phyloP scores from a whole-genome alignment of 2,888 invertebrate species.

The Noctua comes region DNA sequence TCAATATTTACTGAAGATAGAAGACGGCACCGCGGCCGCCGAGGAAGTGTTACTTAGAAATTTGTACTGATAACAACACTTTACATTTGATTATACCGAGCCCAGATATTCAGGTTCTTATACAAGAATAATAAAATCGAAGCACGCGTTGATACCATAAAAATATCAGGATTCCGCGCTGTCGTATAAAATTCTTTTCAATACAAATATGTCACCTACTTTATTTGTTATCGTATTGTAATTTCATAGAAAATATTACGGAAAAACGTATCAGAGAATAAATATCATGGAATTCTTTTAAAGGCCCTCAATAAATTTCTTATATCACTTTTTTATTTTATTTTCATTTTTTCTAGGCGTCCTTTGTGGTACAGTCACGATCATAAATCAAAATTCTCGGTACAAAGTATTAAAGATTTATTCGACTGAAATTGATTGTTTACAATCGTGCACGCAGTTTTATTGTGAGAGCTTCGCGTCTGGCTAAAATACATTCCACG shows the following conservation, averaged over 20 bases:
- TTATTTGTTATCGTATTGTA: conserved; percentile 31
- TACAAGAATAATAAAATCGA: conserved; percentile 52
- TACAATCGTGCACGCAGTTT: conserved; percentile 67
- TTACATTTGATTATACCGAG: conserved; percentile 75
- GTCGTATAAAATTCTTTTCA: conserved; percentile 48
- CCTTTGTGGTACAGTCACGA: conserved; percentile 62
- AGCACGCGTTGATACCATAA: conserved; percentile 51
- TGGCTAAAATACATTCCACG: conserved; percentile 78
- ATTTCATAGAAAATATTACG: conserved; percentile 39
- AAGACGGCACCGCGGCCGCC: conserved; percentile 72
- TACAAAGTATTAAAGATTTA: conserved; percentile 77
- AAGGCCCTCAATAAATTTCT: conserved; percentile 40
- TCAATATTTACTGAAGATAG: conserved; percentile 87
- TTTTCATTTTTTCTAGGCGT: conserved; percentile 45
- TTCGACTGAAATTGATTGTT: conserved; percentile 74
- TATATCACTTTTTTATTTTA: conserved; percentile 41
- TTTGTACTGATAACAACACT: conserved; percentile 83
- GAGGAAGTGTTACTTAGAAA: conserved; percentile 87
- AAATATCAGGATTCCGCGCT: conserved; percentile 25
- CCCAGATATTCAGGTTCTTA: conserved; percentile 59
- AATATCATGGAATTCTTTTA: conserved; percentile 32
- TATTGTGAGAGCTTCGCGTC: conserved; percentile 52
- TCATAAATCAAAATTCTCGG: conserved; percentile 65
- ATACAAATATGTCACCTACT: conserved; percentile 32
- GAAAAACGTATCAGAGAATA: conserved; percentile 37